Conservation (phyloP, 2,888 invertebrate species). For the Ametastegia equiseti region DNA sequence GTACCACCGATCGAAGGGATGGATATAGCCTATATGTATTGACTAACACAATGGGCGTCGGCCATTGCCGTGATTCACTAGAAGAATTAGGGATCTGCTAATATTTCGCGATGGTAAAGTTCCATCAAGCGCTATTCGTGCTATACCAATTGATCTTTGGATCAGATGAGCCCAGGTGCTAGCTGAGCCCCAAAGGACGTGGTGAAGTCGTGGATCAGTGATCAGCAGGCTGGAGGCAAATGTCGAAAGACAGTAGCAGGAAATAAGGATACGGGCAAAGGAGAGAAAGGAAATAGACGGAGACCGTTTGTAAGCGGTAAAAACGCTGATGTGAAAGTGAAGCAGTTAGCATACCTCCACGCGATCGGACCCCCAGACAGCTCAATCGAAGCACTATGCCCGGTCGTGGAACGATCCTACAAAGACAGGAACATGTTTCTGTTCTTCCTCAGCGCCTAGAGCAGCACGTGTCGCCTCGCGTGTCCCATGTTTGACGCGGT, state of each 20-base stretch:
- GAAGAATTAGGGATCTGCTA: not conserved
- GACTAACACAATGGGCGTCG: conserved; percentile 28
- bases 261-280: not conserved
- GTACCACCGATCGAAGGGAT: conserved; percentile 37
- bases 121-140: too few relatives aligned
- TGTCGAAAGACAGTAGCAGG: not conserved
- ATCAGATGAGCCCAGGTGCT: not conserved
- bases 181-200: not conserved
- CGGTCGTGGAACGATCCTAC: conserved; percentile 33
- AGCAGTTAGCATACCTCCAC: conserved; percentile 59
- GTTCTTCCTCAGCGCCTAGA: conserved; percentile 22
- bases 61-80: conserved; percentile 34
- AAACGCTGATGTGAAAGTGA: conserved; percentile 21
- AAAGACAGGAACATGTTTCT: conserved; percentile 32
- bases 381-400: conserved; percentile 57
- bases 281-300: not conserved
- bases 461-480: conserved; percentile 41
- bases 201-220: not conserved
- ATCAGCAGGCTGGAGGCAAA: not conserved
- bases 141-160: not conserved
- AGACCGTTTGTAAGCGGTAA: not conserved
- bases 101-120: not conserved
- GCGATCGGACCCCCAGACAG: conserved; percentile 58
- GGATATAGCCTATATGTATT: conserved; percentile 27
- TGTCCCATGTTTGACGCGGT: conserved; percentile 32